These are phyloP conservation scores for Nannoperca obscura DNA, from an alignment of 2,797 vertebrate genomes.

Conservation along the genomic window DNA sequence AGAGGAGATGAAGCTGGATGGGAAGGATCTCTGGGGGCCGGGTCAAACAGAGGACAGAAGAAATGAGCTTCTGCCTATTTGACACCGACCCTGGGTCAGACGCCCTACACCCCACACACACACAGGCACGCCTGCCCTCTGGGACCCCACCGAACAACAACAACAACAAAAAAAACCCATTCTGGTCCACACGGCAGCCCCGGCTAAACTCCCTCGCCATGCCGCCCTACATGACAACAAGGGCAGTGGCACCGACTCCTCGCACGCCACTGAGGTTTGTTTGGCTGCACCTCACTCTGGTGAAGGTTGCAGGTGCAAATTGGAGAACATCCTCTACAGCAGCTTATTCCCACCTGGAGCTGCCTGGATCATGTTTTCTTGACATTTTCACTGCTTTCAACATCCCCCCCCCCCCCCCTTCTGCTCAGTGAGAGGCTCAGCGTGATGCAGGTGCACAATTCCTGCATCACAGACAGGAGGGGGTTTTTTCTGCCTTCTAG, in stretches of 20 bases:
- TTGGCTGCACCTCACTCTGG: constrained; percentile 42
- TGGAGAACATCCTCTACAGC: constrained; percentile 49
- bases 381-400: constrained; percentile 63
- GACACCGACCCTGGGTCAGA: constrained; percentile 55
- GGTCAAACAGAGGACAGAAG: constrained; percentile 52
- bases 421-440: constrained; percentile 33
- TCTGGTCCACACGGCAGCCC: constrained; percentile 16
- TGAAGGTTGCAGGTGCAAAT: constrained; percentile 67
- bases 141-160: constrained; percentile 45
- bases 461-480: constrained; percentile 40
- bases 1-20: not conserved
- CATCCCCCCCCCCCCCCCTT: constrained; percentile 18
- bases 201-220: not conserved
- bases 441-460: constrained; percentile 56
- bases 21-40: constrained; percentile 7
- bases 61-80: constrained; percentile 32
- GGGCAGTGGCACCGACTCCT: constrained; percentile 19
- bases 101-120: constrained; percentile 21
- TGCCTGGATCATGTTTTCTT: constrained; percentile 55
- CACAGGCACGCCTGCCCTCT: constrained; percentile 10
- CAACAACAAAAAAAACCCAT: constrained; percentile 8
- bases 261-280: constrained; percentile 29
- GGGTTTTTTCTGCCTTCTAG: not conserved
- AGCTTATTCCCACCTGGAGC: constrained; percentile 58
- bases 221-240: constrained; percentile 38